Evolutionary conservation across 35 echinoderm and acorn worm genomes (phyloP).

Genomic region (Apostichopus parvimensis): DNA sequence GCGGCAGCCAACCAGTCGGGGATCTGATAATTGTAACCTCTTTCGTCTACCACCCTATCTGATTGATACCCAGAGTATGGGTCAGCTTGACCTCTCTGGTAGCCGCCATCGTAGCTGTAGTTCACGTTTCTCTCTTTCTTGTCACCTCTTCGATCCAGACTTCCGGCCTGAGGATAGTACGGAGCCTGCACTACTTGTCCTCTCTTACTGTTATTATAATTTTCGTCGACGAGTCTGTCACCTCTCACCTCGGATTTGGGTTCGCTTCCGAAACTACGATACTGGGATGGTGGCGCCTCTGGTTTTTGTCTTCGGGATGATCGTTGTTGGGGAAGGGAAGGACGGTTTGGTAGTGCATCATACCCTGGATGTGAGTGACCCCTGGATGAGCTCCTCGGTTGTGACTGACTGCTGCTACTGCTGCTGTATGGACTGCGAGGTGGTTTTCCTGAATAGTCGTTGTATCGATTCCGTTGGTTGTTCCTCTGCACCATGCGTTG

Average conservation of each 20-base stretch:
- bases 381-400: neutral
- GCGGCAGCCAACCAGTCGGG: slow-evolving; percentile 6
- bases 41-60: slow-evolving; percentile 18
- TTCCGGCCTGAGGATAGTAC: slow-evolving; percentile 39
- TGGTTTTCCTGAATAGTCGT: slow-evolving; percentile 37
- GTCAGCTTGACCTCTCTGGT: neutral
- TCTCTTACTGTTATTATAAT: neutral
- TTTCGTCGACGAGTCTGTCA: slow-evolving; percentile 1
- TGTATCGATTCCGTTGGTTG: slow-evolving; percentile 25
- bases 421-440: neutral
- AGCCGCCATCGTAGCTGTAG: neutral
- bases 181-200: neutral
- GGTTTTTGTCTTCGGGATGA: slow-evolving; percentile 4
- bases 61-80: slow-evolving; percentile 31
- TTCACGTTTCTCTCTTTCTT: neutral
- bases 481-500: slow-evolving; percentile 25
- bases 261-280: slow-evolving; percentile 44
- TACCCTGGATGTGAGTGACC: neutral
- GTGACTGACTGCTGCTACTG: neutral
- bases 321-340: neutral
- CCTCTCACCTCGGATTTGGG: slow-evolving; percentile 25
- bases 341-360: slow-evolving; percentile 19
- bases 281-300: neutral
- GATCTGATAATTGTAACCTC: slow-evolving; percentile 19
- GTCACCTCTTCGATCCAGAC: slow-evolving; percentile 24